Percentiles rank a stretch among this genome's conserved stretches.
phyloP scores from a whole-genome alignment of 2,113 vertebrate genomes.

The Lathamus discolor region DNA sequence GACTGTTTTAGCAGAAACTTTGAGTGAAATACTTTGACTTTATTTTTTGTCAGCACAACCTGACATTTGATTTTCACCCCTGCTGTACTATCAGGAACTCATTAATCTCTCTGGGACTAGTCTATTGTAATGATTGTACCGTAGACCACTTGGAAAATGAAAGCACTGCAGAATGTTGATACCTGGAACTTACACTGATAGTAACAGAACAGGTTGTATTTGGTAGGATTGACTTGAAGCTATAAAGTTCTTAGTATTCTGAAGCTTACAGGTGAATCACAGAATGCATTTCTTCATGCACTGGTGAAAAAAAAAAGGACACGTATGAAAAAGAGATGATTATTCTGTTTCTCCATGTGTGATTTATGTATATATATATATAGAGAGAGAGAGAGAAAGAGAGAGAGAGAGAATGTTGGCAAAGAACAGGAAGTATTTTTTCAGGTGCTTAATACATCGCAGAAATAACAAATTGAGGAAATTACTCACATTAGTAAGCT shows the following conservation, averaged over 20 bases:
- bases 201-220: neutral
- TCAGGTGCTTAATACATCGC: neutral
- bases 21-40: neutral
- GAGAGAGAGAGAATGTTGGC: neutral
- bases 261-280: neutral
- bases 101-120: neutral
- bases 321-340: neutral
- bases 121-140: neutral
- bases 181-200: neutral
- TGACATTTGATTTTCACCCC: neutral
- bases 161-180: neutral
- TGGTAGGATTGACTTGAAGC: neutral
- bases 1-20: neutral
- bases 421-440: slow-evolving; percentile 21
- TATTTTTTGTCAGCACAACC: neutral
- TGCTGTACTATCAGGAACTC: neutral
- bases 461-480: slow-evolving; percentile 22
- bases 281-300: neutral
- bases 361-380: neutral
- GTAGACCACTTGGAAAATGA: neutral
- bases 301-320: neutral
- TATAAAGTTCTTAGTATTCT: neutral
- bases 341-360: neutral
- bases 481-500: neutral
- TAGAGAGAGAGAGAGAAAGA: too few species aligned